Percentiles rank a stretch among this genome's conserved stretches.
Evolutionary conservation across 2,797 vertebrate genomes (phyloP).

Genomic region (Clarias platycephalus): DNA sequence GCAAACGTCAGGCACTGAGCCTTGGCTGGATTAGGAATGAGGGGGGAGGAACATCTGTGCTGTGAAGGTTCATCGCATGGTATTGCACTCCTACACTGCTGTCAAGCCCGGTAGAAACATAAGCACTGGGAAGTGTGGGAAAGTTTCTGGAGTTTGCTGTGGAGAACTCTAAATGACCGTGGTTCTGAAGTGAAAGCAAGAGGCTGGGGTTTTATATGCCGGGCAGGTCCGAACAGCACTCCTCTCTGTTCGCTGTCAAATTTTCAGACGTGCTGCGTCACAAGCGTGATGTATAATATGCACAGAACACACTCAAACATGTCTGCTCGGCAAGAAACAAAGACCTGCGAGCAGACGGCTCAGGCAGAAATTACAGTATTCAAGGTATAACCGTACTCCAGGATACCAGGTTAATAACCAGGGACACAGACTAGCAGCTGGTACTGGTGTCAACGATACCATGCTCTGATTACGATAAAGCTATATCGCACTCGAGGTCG

Average conservation of each 20-base stretch:
- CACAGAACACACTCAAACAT: not conserved
- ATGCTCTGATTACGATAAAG: not conserved
- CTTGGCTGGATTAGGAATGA: slow-evolving; percentile 25
- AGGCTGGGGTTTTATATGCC: slow-evolving; percentile 23
- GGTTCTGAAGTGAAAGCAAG: not conserved
- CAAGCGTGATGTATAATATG: slow-evolving; percentile 12
- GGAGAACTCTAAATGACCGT: not conserved
- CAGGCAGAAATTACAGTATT: not conserved
- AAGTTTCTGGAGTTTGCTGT: not conserved
- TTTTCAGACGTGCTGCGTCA: slow-evolving; percentile 21
- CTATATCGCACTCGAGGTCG: no score
- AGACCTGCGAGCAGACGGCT: not conserved
- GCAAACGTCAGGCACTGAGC: slow-evolving; percentile 16
- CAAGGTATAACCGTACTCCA: not conserved
- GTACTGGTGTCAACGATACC: not conserved
- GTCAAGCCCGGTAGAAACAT: slow-evolving; percentile 38
- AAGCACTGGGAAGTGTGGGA: slow-evolving; percentile 30
- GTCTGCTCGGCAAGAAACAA: not conserved
- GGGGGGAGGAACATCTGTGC: slow-evolving; percentile 36
- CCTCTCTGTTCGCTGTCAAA: not conserved
- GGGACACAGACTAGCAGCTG: not conserved
- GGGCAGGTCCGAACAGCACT: slow-evolving; percentile 35
- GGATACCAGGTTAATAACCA: slow-evolving; percentile 7
- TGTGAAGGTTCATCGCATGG: slow-evolving; percentile 40
- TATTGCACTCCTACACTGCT: slow-evolving; percentile 29